A percentile compares a stretch with the other conserved stretches of the same genome.
Conservation (phyloP, 2,797 vertebrate genomes). For the Argentina silus region DNA sequence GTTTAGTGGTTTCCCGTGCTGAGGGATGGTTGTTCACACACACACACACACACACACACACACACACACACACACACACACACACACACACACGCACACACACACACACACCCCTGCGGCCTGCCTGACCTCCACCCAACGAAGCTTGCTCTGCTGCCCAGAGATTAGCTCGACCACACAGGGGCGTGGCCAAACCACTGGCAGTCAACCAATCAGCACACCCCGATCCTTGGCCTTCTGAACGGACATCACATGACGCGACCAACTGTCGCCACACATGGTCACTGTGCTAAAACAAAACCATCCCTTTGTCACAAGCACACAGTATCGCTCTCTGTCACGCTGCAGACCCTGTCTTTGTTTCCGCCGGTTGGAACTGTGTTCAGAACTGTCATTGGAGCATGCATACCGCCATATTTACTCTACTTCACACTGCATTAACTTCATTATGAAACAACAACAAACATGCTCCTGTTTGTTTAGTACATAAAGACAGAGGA, state of each 20-base stretch:
- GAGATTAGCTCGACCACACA: conserved; percentile 72
- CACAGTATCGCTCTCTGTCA: conserved; percentile 3
- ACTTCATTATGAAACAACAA: conserved; percentile 53
- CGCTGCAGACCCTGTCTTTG: conserved; percentile 29
- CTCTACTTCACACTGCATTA: conserved; percentile 66
- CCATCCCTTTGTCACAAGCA: conserved; percentile 20
- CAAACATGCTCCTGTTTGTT: conserved; percentile 56
- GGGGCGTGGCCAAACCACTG: conserved; percentile 63
- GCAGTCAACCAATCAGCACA: conserved; percentile 64
- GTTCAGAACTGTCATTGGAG: no score
- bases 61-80: conserved; percentile 19
- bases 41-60: not conserved
- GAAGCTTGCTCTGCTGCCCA: conserved; percentile 64
- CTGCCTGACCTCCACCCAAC: conserved; percentile 39
- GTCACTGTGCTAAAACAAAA: conserved; percentile 45
- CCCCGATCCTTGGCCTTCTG: conserved; percentile 59
- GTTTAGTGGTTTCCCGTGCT: not conserved
- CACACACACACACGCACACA: conserved; percentile 36
- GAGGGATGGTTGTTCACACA: not conserved
- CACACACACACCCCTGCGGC: conserved; percentile 11
- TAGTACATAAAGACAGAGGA: conserved; percentile 68
- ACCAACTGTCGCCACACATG: conserved; percentile 78
- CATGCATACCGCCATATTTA: conserved; percentile 39
- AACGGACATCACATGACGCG: conserved; percentile 64
- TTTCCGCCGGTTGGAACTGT: conserved; percentile 63